Base-by-base conservation (phyloP, 37 sponge, comb jelly and placozoan species). In the Agelas oroides region DNA sequence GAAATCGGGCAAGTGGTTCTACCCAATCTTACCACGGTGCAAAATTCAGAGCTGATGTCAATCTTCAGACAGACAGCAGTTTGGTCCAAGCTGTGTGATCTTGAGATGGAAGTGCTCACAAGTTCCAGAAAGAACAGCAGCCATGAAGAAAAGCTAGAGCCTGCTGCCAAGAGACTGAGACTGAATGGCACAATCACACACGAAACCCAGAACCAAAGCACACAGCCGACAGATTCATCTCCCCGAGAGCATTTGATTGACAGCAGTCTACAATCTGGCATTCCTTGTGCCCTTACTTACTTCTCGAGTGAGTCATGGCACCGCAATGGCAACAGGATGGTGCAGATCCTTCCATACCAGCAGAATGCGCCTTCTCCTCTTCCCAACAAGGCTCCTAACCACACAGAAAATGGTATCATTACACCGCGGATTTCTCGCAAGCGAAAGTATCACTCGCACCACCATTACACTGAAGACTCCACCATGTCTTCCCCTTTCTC, bases 221-320 rank as follows among this genome's bases (percentile, higher is more conserved):
- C 65, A 8, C 41, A 2, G 41, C 24, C 39, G 40, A 46, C 65
- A 23, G 39, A 24, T 39, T 36, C 62, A 23, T 58, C 71, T 41
- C 31, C 54, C 54, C 5, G 32, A 25, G 82, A 88, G 16, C 71
- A 81, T 18, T 34, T 88, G 69, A 34, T 75, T 15, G 41, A 67
- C 0, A 21, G 69, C 17, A 88, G 89, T 58, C 59, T 71, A 28
- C 37, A 67, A 19, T 60, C 70, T 37, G 77, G 70, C 1, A 81
- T 88, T 25, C 71, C 76, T 19, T 82, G 77, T 70, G 20, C 62
- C 25, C 82, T 88, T 0, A 88, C 82, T 18, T 76, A 39, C 62
- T 74, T 88, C 54, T 13, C 40, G 25, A 25, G 70, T 46, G 46
- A 46, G 3, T 3, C 46, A 46, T 8, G 8, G 46, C 3, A 46